phyloP scores from a whole-genome alignment of 2,113 vertebrate species.

The Grammomys surdaster region DNA sequence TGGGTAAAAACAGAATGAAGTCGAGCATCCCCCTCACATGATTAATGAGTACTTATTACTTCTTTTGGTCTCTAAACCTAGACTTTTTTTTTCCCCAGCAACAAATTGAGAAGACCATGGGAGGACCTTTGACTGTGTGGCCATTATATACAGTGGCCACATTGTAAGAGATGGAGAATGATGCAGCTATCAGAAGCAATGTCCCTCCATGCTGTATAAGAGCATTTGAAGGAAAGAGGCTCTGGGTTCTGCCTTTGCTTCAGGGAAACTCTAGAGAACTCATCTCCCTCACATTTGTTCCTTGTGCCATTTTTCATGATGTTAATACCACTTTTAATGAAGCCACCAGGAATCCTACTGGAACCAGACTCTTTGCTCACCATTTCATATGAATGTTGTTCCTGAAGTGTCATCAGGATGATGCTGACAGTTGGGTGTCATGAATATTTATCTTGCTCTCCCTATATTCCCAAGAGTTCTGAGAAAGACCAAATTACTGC shows the following conservation, averaged over 20 bases:
- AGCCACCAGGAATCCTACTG: neutral
- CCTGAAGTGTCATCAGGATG: conserved; percentile 23
- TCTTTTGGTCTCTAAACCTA: neutral
- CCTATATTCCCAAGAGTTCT: conserved; percentile 25
- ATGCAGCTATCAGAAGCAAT: neutral
- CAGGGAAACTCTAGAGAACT: neutral
- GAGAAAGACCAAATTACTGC: neutral
- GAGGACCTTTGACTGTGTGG: neutral
- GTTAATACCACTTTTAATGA: neutral
- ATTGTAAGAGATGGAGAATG: neutral
- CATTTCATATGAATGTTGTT: neutral
- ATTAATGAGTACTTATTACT: neutral
- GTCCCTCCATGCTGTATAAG: neutral
- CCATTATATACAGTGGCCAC: neutral
- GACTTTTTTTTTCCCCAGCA: neutral
- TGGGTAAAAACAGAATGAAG: neutral
- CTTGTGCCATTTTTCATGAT: neutral
- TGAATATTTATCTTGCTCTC: conserved; percentile 55
- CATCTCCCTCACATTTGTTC: neutral
- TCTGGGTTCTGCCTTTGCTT: neutral
- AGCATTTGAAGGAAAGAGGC: neutral
- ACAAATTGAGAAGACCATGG: neutral
- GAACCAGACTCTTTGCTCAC: conserved; percentile 14
- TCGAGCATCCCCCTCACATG: neutral
- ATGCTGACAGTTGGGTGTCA: conserved; percentile 20